Evolutionary conservation across 1,140 invertebrate genomes (phyloP).

Genomic region (Centruroides vittatus): DNA sequence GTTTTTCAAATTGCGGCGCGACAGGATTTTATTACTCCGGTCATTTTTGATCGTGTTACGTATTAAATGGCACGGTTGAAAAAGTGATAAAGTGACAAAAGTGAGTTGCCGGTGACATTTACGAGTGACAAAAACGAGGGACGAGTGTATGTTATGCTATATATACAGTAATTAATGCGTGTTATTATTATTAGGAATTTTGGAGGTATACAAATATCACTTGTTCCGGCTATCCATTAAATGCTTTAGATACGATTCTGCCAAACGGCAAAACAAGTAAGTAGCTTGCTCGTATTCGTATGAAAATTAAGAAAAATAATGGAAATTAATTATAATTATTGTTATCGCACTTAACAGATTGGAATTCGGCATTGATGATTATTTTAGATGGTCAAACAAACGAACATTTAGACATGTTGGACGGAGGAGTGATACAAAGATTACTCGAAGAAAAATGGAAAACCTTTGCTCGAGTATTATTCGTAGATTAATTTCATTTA

Average conservation of each 20-base stretch:
- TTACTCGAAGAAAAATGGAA: conserved; percentile 99
- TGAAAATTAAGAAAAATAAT: too few species aligned
- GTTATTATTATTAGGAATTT: conserved; percentile 48
- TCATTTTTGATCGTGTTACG: too few species aligned
- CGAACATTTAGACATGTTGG: conserved; percentile 96
- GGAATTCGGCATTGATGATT: conserved; percentile 95
- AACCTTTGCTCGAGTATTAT: conserved; percentile 76
- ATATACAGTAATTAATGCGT: too few species aligned
- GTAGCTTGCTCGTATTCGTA: neutral
- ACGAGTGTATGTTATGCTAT: too few species aligned
- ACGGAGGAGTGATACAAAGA: conserved; percentile 93
- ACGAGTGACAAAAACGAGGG: too few species aligned
- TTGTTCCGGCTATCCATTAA: conserved; percentile 94
- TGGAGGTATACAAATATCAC: conserved; percentile 99
- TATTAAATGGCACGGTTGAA: too few species aligned
- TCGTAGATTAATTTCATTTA: neutral
- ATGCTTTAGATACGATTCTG: conserved; percentile 85
- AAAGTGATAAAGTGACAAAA: too few species aligned
- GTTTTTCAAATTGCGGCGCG: too few species aligned
- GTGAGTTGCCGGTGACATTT: too few species aligned
- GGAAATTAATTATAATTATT: too few species aligned
- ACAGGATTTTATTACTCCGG: too few species aligned
- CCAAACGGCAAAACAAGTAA: conserved; percentile 88
- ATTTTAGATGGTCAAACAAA: conserved; percentile 89
- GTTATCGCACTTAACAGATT: conserved; percentile 46